Percentiles rank a stretch among this genome's conserved stretches.
phyloP scores from a whole-genome alignment of 2,888 invertebrate genomes.

The Resseliella maxima region DNA sequence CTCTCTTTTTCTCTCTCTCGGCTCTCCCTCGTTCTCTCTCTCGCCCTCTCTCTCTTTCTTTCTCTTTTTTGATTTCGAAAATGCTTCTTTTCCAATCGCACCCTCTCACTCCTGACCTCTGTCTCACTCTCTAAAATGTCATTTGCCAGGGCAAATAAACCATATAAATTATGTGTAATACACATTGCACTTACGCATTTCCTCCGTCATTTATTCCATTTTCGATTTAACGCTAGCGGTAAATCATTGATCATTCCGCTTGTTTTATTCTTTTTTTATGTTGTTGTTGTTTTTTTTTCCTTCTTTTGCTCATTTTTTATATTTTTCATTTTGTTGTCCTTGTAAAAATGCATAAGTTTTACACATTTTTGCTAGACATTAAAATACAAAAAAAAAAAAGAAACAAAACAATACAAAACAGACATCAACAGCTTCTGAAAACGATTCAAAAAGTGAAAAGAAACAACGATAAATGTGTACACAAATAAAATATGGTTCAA shows the following conservation, averaged over 20 bases:
- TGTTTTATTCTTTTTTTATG: no score
- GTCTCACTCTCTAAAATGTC: background rate
- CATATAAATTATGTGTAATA: background rate
- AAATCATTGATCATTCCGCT: constrained; percentile 13
- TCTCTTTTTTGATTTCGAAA: no score
- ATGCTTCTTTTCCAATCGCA: no score
- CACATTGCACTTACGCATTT: background rate
- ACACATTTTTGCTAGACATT: background rate
- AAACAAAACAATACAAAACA: background rate
- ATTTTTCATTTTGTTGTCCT: background rate
- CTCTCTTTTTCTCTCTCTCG: no score
- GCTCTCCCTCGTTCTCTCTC: background rate
- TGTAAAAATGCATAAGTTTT: background rate
- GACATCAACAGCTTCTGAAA: background rate
- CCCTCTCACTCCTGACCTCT: background rate
- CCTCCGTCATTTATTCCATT: background rate
- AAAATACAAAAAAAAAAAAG: background rate
- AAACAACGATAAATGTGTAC: constrained; percentile 12
- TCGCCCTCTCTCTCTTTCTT: background rate
- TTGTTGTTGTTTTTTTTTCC: background rate
- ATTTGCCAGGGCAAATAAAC: background rate
- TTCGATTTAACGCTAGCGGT: constrained; percentile 1
- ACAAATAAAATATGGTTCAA: constrained; percentile 42
- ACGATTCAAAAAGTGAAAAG: background rate
- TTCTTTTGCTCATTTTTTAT: background rate